A percentile compares a stretch with the other conserved stretches of the same genome.
phyloP scores from a whole-genome alignment of 2,113 vertebrate genomes.

The Thomomys bottae region DNA sequence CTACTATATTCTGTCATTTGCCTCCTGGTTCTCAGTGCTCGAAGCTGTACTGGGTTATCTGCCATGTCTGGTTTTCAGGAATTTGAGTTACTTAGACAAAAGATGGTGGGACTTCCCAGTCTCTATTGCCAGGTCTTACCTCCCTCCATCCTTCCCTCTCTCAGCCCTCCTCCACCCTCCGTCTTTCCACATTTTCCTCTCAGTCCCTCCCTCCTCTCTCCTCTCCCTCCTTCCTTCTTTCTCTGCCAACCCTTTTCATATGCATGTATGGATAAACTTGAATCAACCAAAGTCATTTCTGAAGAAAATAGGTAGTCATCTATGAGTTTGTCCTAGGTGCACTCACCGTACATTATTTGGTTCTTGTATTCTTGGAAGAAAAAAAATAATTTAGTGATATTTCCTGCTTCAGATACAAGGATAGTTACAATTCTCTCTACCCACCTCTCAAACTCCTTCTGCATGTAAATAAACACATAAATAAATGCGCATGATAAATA shows the following conservation, averaged over 20 bases:
- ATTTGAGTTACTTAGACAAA: background rate
- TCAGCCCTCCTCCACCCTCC: too few species aligned
- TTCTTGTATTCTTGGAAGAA: background rate
- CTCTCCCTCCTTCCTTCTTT: background rate
- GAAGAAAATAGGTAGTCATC: background rate
- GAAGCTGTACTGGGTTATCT: too few species aligned
- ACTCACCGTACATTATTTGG: background rate
- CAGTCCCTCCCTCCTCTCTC: background rate
- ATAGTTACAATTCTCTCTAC: background rate
- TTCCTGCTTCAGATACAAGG: background rate
- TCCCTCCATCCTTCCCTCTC: background rate
- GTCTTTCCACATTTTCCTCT: background rate
- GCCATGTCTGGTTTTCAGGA: background rate
- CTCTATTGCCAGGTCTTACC: background rate
- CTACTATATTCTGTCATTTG: too few species aligned
- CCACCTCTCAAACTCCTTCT: background rate
- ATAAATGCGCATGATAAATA: background rate
- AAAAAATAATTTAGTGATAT: background rate
- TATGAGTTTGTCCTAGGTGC: background rate
- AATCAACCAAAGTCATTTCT: background rate
- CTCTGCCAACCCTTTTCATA: fast-evolving
- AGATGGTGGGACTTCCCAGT: background rate
- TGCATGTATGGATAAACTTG: background rate
- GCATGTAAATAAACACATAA: background rate
- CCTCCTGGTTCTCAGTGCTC: too few species aligned